These are phyloP conservation scores for Psylliodes chrysocephalus DNA, from an alignment of 2,888 invertebrate genomes.

Conservation along the genomic window DNA sequence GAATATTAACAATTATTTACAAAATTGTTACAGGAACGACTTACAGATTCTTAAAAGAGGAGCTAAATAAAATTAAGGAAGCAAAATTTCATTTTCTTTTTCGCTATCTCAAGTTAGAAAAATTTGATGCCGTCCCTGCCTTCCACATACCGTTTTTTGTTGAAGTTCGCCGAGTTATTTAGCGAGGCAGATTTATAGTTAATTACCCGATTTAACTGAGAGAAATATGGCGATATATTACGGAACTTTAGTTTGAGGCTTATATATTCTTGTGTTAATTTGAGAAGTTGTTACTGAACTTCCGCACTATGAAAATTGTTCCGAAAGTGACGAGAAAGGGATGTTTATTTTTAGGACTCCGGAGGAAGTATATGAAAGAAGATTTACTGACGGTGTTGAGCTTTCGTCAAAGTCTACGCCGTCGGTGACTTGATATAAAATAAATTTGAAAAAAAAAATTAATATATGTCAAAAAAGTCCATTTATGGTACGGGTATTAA, in stretches of 20 bases:
- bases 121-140: neutral
- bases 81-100: no score
- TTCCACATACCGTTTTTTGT: neutral
- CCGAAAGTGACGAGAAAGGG: conserved; percentile 13
- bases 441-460: no score
- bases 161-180: conserved; percentile 9
- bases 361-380: conserved; percentile 13
- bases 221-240: conserved; percentile 23
- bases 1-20: no score
- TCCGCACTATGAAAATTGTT: conserved; percentile 5
- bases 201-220: conserved; percentile 20
- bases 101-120: no score
- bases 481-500: no score
- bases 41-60: no score
- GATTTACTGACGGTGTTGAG: neutral
- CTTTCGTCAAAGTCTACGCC: neutral
- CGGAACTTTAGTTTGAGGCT: conserved; percentile 16
- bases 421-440: no score
- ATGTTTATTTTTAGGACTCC: conserved; percentile 13
- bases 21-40: no score
- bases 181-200: conserved; percentile 16
- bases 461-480: no score
- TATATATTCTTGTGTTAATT: conserved; percentile 24
- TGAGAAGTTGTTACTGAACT: conserved; percentile 15
- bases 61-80: no score